These are phyloP conservation scores for Synaphobranchus kaupii DNA, from an alignment of 2,797 vertebrate species.

Conservation along the genomic window DNA sequence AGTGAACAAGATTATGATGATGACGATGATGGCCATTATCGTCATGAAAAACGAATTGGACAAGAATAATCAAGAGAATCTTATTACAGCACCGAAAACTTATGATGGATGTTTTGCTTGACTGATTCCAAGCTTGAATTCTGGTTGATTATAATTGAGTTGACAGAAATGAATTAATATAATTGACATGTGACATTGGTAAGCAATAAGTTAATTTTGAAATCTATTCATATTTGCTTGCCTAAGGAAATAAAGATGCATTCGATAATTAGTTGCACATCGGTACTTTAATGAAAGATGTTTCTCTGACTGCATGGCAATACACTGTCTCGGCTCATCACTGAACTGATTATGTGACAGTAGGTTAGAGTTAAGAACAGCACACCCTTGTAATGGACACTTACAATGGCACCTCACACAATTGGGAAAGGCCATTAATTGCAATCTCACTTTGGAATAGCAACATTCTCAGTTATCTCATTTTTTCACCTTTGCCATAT, in stretches of 20 bases:
- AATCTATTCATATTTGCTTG: neutral
- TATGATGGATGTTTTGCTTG: neutral
- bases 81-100: neutral
- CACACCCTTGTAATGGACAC: neutral
- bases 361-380: neutral
- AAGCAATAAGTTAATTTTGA: neutral
- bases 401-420: neutral
- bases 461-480: neutral
- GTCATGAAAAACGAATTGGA: neutral
- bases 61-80: neutral
- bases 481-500: neutral
- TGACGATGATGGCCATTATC: neutral
- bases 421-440: neutral
- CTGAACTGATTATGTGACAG: neutral
- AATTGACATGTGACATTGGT: neutral
- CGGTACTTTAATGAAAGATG: neutral
- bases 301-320: neutral
- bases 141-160: neutral
- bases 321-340: neutral
- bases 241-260: neutral
- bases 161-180: neutral
- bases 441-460: neutral
- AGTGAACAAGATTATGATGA: neutral
- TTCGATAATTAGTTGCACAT: neutral
- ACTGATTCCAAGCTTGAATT: neutral